Evolutionary conservation across 2,113 vertebrate species (phyloP), one percentile per base, ranked within the genome.

Genomic region (Odontophorus gujanensis): DNA sequence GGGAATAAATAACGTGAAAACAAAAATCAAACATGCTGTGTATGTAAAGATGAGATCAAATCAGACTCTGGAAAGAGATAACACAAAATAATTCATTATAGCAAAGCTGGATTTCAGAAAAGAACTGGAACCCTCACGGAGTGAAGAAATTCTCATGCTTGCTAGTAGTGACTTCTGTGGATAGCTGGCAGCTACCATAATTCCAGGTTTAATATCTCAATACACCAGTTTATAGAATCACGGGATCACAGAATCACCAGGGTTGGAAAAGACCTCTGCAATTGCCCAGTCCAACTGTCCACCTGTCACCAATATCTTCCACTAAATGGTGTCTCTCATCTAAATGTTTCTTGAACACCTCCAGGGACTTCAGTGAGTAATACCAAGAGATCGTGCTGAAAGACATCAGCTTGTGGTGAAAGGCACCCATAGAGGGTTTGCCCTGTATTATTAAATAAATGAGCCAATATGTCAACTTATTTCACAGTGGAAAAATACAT

Each of bases 71-170:
- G 25, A 47, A 90, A 67, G 1, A 57, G 73, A 66, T n/a, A 76
- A 85, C 40, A 40, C 71, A 34, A 40, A 55, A 13, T 0, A 10
- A 6, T 13, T 53, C 26, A 13, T 36, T 61, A 3, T 1, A 78
- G 34, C 36, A 53, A 45, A 90, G 30, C 18, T 42, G 43, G n/a
- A 21, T 45, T 58, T 53, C 12, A 80, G 83, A 40, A 47, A 22
- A 61, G 13, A 5, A 10, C 1, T 10, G 25, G 40, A 53, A 53
- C 22, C 62, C 1, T 12, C 7, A 22, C 0, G 9, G 42, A 76
- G 25, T 11, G 47, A 16, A 58, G 38, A 73, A 69, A 42, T n/a
- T 20, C 69, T 26, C 20, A 8, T 40, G 42, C 34, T 51, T 71
- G 24, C 30, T 59, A 14, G 42, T 0, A 3, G 28, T 9, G 13